phyloP scores from a whole-genome alignment of 2,888 invertebrate species.

The Leptopilina drosophilae region DNA sequence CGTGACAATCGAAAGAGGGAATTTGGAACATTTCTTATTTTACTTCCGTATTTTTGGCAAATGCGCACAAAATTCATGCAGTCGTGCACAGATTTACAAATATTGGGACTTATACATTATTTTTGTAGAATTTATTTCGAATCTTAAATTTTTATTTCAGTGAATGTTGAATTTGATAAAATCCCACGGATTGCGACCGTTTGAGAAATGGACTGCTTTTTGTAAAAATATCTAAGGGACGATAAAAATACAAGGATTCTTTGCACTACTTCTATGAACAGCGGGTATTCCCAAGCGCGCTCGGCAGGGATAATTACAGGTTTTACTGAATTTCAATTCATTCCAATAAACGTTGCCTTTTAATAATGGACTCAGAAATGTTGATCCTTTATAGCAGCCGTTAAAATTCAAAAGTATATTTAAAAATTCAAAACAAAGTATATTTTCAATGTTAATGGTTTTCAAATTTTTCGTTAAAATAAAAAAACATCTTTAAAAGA shows the following conservation, averaged over 20 bases:
- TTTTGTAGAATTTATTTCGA: too few species aligned
- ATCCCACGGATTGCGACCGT: conserved; percentile 28
- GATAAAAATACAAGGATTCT: conserved; percentile 46
- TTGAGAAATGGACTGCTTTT: conserved; percentile 30
- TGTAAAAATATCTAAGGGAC: conserved; percentile 43
- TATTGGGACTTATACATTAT: too few species aligned
- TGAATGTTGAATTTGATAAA: neutral
- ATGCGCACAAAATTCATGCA: too few species aligned
- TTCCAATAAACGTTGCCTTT: conserved; percentile 48
- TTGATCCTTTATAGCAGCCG: conserved; percentile 43
- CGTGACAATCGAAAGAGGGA: too few species aligned
- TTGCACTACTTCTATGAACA: conserved; percentile 43
- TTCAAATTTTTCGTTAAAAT: too few species aligned
- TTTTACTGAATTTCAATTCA: conserved; percentile 47
- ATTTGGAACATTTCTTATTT: too few species aligned
- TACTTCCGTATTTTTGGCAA: too few species aligned
- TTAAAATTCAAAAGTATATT: conserved; percentile 36
- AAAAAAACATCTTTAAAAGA: too few species aligned
- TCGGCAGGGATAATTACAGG: conserved; percentile 65
- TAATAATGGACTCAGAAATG: conserved; percentile 42
- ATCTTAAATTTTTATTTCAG: too few species aligned
- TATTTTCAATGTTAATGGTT: too few species aligned
- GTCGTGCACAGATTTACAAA: too few species aligned
- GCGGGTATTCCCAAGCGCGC: conserved; percentile 49
- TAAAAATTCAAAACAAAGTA: too few species aligned